Base-by-base conservation (phyloP, 2,888 invertebrate species). In the Agrochola macilenta region DNA sequence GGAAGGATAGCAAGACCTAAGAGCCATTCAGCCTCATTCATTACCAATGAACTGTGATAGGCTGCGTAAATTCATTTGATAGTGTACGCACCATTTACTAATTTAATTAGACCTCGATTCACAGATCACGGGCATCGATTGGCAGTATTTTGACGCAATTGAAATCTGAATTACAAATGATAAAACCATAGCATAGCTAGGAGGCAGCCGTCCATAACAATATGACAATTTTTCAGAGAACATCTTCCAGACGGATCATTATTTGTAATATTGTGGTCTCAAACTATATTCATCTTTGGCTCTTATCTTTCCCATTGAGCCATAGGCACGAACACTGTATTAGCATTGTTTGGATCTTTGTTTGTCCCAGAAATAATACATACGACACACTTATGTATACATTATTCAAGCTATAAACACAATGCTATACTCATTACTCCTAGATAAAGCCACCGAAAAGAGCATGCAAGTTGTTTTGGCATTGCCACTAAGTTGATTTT, bases 281-380 rank as follows among this genome's bases (percentile, higher is more conserved):
- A 65, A 65, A 35, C 64, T 30, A 66, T 35, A 69, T 65, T 61
- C 39, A 23, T 69, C 35, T 61, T 69, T 43, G 14, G 64, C 46
- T 71, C 75, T 75, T 75, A 81, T 81, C 76, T 81, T 39, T 58
- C 30, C 60, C 11, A 66, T 35, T 61, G 57, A 66, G 14, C 57
- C 9, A 12, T 12, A 70, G 49, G 75, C 75, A 75, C 75, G 82
- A 49, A 81, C 66, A 39, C 30, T 61, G 49, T 75, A 70, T 75
- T 75, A 66, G 61, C 52, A 74, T 61, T n/a, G 49, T 17, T 49
- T 70, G 54, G 61, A 65, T 26, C 52, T 54, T 69, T 71, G 39
- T 72, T 79, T 71, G 14, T 23, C 23, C 12, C 43, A 69, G 26
- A 11, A 64, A 78, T 57, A 64, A 66, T 60, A 60, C 14, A 23